A percentile compares a stretch with the other conserved stretches of the same genome.
These are phyloP conservation scores for Oreochromis tanganicae DNA, from an alignment of 2,113 vertebrate genomes.

Conservation along the genomic window DNA sequence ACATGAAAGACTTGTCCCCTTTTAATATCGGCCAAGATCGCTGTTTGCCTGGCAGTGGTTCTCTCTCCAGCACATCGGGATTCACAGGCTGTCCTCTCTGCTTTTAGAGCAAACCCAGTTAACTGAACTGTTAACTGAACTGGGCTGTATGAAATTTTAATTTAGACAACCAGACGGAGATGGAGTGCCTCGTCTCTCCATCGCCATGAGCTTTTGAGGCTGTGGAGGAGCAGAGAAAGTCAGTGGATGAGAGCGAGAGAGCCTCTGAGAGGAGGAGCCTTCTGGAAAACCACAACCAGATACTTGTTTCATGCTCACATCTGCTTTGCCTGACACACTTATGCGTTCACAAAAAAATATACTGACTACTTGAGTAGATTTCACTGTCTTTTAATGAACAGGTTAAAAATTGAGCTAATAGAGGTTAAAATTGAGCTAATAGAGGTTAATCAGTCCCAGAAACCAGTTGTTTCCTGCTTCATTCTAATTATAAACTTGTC, in stretches of 20 bases:
- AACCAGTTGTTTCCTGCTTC: not conserved
- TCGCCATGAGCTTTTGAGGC: conserved; percentile 37
- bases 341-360: conserved; percentile 26
- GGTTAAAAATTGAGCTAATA: not conserved
- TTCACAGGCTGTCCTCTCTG: conserved; percentile 38
- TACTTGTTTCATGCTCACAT: conserved; percentile 56
- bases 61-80: conserved; percentile 5
- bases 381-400: not conserved
- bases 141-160: conserved; percentile 66
- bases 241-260: not conserved
- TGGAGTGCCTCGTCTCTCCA: conserved; percentile 38
- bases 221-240: not conserved
- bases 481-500: not conserved
- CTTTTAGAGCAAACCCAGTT: conserved; percentile 43
- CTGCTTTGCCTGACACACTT: conserved; percentile 56
- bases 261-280: conserved; percentile 53
- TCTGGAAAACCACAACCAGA: conserved; percentile 57
- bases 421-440: not conserved
- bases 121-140: conserved; percentile 44
- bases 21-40: conserved; percentile 40
- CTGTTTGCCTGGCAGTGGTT: conserved; percentile 28
- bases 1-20: conserved; percentile 35
- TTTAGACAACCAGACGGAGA: conserved; percentile 54
- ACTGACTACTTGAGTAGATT: conserved; percentile 1
- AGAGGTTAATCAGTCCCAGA: not conserved